Evolutionary conservation across 2,888 invertebrate species (phyloP), one percentile per base, ranked within the genome.

Genomic region (Oxyscelio sp.): DNA sequence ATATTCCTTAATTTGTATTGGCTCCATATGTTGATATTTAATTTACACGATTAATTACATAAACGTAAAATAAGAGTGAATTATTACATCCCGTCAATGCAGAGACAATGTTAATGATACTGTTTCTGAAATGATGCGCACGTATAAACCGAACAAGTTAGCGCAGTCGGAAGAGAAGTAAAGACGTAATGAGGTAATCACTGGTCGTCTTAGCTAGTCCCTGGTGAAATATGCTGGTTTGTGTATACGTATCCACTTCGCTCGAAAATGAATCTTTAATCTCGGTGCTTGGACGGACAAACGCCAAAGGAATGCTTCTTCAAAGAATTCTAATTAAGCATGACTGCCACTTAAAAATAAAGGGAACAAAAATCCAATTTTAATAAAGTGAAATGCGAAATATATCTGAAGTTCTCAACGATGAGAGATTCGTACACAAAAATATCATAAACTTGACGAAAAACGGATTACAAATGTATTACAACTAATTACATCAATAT

Each of bases 131-230:
- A 63, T 58, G 75, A 66, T 21, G 65, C 50, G 19, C 65, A 43
- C 66, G 54, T 54, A 78, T 63, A 70, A 78, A 70, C 17, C 70
- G 52, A 43, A 38, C 77, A 61, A 27, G 68, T 77, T 77, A 63
- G 38, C 65, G 65, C 61, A 63, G 68, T 66, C 58, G 70, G 66
- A 68, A 54, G 68, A 78, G 77, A 74, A 86, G 87, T 85, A 85
- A 85, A 86, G 83, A 83, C 83, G 83, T 83, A 86, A 88, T 83
- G 77, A 85, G 83, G 79, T 74, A 77, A 88, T 86, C 79, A 59
- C 68, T 54, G 68, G 68, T 70, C 70, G 48, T 78, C 70, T 68
- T 63, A 56, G 70, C 61, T 24, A 56, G 77, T 59, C 52, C 27
- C 63, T 63, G 75, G 34, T 75, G 65, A 75, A 75, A 75, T 75